A percentile compares a stretch with the other conserved stretches of the same genome.
These are phyloP conservation scores for Amphipoea oculea DNA, from an alignment of 2,888 invertebrate genomes.

Conservation along the genomic window DNA sequence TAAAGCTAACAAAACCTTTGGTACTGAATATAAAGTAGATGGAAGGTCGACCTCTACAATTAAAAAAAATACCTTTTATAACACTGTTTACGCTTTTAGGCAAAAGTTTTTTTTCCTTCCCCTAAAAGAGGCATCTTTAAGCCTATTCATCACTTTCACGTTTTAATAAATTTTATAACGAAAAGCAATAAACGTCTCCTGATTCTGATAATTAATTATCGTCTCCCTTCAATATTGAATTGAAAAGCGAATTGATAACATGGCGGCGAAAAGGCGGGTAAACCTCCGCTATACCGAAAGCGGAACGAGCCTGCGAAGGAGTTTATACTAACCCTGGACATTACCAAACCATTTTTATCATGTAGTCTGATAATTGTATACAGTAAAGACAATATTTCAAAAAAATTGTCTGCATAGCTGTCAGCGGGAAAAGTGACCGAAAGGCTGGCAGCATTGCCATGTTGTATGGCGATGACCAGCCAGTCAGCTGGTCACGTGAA, in stretches of 20 bases:
- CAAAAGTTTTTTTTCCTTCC: background rate
- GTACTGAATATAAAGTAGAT: background rate
- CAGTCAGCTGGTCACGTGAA: too few species aligned
- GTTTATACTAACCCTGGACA: background rate
- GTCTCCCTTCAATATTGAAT: conserved; percentile 33
- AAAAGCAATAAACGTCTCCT: conserved; percentile 47
- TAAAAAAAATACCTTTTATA: too few species aligned
- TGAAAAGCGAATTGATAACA: conserved; percentile 30
- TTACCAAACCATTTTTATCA: background rate
- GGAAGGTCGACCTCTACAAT: too few species aligned
- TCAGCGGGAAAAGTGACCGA: too few species aligned
- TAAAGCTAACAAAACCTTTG: background rate
- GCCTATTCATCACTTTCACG: conserved; percentile 45
- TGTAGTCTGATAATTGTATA: background rate
- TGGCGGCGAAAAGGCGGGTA: background rate
- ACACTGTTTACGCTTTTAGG: background rate
- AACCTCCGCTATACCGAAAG: background rate
- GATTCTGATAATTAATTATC: conserved; percentile 51
- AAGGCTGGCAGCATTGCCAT: too few species aligned
- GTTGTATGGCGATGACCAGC: too few species aligned
- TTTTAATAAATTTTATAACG: conserved; percentile 39
- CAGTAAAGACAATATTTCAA: background rate
- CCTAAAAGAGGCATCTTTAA: background rate
- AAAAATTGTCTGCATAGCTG: too few species aligned
- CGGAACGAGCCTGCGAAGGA: background rate